Evolutionary conservation across 2,797 vertebrate genomes (phyloP), one percentile per base, ranked within the genome.

Genomic region (Coluber constrictor): DNA sequence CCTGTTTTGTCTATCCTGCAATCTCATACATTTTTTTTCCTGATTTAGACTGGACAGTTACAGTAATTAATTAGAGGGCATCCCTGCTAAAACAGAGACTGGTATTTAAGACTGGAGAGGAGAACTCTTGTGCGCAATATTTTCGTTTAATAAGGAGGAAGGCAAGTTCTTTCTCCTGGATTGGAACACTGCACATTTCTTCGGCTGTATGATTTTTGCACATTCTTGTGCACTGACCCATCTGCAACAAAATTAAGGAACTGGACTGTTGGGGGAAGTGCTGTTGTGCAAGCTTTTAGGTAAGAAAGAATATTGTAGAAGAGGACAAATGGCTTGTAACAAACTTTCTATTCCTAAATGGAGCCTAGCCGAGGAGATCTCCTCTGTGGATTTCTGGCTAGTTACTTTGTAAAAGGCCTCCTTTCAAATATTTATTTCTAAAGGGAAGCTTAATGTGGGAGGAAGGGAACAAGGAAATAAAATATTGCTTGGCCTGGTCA

Each of bases 141-240:
- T 0, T 0, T 57, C 2, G 6, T 23, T 23, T 27, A 55, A 3
- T 63, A 25, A 29, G 32, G 20, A 55, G 12, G 32, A 23, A 54
- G 3, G 27, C 10, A 1, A 20, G 74, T 83, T 83, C 20, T 47
- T 89, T 60, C 57, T n/a, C 13, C n/a, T 86, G 70, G 13, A 6
- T 15, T 27, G 57, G 25, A 56, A 57, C 23, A 47, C 10, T 54
- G 61, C 61, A 63, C 0, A 2, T 18, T 91, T 20, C 16, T 91
- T 86, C 57, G 60, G 37, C 29, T 55, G 7, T 56, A 74, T 60
- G 9, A 32, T 57, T 57, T n/a, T 56, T 37, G 27, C 32, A 18
- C 37, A 66, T 54, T 63, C 6, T 37, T 63, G 12, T n/a, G 25
- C 37, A 63, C 43, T 20, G 18, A 15, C 47, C 63, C 29, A 32